Evolutionary conservation across 35 echinoderm and acorn worm genomes (phyloP).

Genomic region (Anneissia japonica): DNA sequence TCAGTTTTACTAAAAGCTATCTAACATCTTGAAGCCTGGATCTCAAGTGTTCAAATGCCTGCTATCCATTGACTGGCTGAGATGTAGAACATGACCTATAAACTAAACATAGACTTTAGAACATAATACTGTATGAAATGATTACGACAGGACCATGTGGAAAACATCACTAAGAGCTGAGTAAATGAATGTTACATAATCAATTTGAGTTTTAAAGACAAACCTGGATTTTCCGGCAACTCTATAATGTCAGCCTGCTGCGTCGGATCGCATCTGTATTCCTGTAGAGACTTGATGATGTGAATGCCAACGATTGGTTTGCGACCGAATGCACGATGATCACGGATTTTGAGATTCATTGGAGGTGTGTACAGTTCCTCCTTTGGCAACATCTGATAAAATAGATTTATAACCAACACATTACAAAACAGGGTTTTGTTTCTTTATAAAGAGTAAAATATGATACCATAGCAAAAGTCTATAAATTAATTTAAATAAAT

Average conservation of each 20-base stretch:
- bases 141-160: no score
- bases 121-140: no score
- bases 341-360: conserved; percentile 93
- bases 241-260: conserved; percentile 19
- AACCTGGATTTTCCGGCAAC: conserved; percentile 45
- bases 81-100: no score
- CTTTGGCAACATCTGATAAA: conserved; percentile 92
- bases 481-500: no score
- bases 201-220: no score
- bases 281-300: conserved; percentile 61
- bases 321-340: conserved; percentile 93
- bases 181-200: no score
- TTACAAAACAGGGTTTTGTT: background rate
- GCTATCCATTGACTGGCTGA: no score
- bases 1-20: no score
- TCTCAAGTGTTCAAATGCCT: no score
- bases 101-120: no score
- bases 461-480: background rate
- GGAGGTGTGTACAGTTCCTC: conserved; percentile 98
- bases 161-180: no score
- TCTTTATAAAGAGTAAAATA: background rate
- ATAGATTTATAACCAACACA: background rate
- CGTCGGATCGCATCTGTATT: conserved; percentile 53
- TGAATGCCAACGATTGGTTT: conserved; percentile 91
- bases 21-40: no score